These are phyloP conservation scores for Drosophila suzukii DNA, from an alignment of 1,140 invertebrate genomes.

Conservation along the genomic window DNA sequence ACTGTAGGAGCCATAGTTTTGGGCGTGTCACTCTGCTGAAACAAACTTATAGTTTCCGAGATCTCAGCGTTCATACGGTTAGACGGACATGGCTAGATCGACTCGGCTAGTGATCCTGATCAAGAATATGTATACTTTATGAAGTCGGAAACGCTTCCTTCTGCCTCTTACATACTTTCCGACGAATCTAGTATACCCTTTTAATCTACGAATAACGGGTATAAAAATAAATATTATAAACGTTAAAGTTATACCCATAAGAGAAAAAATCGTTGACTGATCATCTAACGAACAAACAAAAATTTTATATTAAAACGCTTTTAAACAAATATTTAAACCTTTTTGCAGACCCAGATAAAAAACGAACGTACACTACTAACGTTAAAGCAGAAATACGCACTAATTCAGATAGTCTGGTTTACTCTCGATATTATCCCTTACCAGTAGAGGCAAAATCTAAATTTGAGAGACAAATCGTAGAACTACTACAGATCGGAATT, in stretches of 20 bases:
- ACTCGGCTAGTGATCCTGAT: too few species aligned
- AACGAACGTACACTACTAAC: constrained; percentile 39
- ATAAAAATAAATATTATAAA: neutral
- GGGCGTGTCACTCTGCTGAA: too few species aligned
- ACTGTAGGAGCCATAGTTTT: too few species aligned
- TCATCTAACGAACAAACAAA: constrained; percentile 14
- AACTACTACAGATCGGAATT: constrained; percentile 43
- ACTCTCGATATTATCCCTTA: constrained; percentile 43
- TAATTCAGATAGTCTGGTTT: constrained; percentile 11
- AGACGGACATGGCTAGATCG: too few species aligned
- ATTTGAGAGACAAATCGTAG: constrained; percentile 30
- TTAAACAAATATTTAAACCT: constrained; percentile 11
- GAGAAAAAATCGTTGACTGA: constrained; percentile 26
- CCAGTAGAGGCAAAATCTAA: constrained; percentile 36
- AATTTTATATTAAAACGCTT: constrained; percentile 2
- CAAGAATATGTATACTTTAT: too few species aligned
- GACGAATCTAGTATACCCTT: too few species aligned
- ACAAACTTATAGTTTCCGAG: too few species aligned
- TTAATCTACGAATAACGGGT: too few species aligned
- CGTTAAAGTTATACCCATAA: constrained; percentile 6
- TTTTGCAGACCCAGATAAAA: constrained; percentile 36
- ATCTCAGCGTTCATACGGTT: too few species aligned
- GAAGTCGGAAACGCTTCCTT: too few species aligned
- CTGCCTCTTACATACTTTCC: too few species aligned
- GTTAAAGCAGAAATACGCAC: constrained; percentile 45